Conservation (phyloP, 2,113 vertebrate genomes). For the Hydrochoerus hydrochaeris region DNA sequence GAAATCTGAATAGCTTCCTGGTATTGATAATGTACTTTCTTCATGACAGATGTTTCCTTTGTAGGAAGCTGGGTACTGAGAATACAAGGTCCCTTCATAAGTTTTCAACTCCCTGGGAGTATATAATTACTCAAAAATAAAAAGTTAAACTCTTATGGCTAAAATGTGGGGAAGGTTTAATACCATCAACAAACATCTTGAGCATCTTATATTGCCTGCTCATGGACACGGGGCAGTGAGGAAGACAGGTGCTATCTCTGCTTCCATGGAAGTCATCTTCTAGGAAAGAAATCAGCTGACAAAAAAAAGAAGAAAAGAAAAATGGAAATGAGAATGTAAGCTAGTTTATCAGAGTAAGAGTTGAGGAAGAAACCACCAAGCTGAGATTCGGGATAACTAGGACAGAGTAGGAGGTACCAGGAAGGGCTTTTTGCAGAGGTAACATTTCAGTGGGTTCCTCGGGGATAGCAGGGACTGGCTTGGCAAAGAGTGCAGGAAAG, state of each 20-base stretch:
- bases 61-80: background rate
- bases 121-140: background rate
- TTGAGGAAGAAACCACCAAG: background rate
- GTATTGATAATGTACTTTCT: background rate
- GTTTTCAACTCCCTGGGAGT: background rate
- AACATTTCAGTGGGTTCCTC: background rate
- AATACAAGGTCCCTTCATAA: background rate
- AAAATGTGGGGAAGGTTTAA: background rate
- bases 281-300: background rate
- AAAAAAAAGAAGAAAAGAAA: background rate
- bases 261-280: background rate
- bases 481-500: background rate
- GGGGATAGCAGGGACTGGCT: background rate
- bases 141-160: background rate
- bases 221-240: background rate
- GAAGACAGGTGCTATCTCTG: background rate
- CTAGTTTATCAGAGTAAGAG: background rate
- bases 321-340: background rate
- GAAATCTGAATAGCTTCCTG: background rate
- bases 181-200: background rate
- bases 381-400: background rate
- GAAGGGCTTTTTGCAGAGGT: background rate
- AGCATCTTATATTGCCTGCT: background rate
- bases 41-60: background rate
- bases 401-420: background rate